A percentile compares a stretch with the other conserved stretches of the same genome.
These are phyloP conservation scores for Sanderia malayensis DNA, from an alignment of 30 jellyfish, hydroid and myxozoan genomes.

Conservation along the genomic window DNA sequence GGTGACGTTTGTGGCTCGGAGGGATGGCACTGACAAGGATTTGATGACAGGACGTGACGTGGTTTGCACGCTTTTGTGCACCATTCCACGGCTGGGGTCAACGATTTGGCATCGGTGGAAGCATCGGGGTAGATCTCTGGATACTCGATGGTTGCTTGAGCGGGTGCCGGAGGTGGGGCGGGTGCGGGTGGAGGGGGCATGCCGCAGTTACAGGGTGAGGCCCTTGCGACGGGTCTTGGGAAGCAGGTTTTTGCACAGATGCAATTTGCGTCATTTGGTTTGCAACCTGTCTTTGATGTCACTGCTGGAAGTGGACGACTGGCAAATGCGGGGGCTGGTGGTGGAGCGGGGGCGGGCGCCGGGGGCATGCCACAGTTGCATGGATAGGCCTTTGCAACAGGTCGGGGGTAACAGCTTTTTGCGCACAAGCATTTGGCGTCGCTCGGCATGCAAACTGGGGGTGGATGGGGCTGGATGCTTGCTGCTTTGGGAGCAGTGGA, in stretches of 20 bases:
- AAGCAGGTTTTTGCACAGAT: constrained; percentile 63
- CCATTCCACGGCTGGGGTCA: constrained; percentile 74
- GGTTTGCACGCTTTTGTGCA: constrained; percentile 85
- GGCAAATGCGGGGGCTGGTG: constrained; percentile 49
- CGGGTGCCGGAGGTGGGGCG: constrained; percentile 58
- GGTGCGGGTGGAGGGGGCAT: constrained; percentile 48
- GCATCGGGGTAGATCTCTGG: not conserved
- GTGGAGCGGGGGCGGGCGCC: constrained; percentile 55
- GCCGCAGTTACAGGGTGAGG: constrained; percentile 64
- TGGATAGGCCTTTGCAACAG: constrained; percentile 57
- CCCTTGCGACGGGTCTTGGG: constrained; percentile 63
- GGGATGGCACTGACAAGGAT: constrained; percentile 87
- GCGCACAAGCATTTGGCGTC: constrained; percentile 77
- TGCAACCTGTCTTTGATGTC: constrained; percentile 3
- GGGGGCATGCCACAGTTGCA: constrained; percentile 82
- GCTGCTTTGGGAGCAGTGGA: constrained; percentile 1
- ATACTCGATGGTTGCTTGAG: constrained; percentile 17
- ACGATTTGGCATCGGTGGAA: constrained; percentile 23
- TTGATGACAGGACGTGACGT: constrained; percentile 58
- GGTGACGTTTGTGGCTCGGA: constrained; percentile 46
- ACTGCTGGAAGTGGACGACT: constrained; percentile 44
- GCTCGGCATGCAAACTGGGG: constrained; percentile 59
- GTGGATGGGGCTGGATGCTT: constrained; percentile 20
- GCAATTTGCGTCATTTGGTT: constrained; percentile 58
- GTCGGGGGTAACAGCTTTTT: constrained; percentile 73